Conservation (phyloP, 2,888 invertebrate species). For the Rotaria sp. region DNA sequence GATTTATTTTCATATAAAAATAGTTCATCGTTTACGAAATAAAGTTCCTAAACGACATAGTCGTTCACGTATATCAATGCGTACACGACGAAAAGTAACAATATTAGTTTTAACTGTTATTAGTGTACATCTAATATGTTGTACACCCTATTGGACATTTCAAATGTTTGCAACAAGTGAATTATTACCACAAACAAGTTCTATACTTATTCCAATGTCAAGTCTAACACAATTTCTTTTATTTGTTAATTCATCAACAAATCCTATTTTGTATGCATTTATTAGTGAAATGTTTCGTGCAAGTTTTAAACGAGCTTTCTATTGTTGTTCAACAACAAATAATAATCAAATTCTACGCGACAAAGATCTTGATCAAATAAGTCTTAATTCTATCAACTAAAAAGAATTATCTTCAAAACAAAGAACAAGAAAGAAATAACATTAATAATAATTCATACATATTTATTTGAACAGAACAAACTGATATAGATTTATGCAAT, state of each 20-base stretch:
- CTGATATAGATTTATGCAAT: no score
- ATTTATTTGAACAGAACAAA: no score
- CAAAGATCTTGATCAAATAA: neutral
- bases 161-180: conserved; percentile 30
- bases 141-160: conserved; percentile 36
- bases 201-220: conserved; percentile 30
- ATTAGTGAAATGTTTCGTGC: conserved; percentile 34
- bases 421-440: no score
- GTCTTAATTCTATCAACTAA: no score
- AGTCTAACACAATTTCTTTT: conserved; percentile 35
- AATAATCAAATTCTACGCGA: neutral
- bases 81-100: conserved; percentile 30
- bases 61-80: neutral
- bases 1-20: conserved; percentile 35
- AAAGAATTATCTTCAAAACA: no score
- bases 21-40: conserved; percentile 30
- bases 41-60: conserved; percentile 1
- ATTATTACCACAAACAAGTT: neutral
- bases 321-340: neutral
- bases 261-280: conserved; percentile 38
- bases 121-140: conserved; percentile 32
- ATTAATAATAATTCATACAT: no score
- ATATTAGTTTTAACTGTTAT: conserved; percentile 35
- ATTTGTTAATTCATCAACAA: conserved; percentile 36
- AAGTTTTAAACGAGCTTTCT: conserved; percentile 34